These are phyloP conservation scores for Shinisaurus crocodilurus DNA, from an alignment of 2,113 vertebrate genomes.

Conservation along the genomic window DNA sequence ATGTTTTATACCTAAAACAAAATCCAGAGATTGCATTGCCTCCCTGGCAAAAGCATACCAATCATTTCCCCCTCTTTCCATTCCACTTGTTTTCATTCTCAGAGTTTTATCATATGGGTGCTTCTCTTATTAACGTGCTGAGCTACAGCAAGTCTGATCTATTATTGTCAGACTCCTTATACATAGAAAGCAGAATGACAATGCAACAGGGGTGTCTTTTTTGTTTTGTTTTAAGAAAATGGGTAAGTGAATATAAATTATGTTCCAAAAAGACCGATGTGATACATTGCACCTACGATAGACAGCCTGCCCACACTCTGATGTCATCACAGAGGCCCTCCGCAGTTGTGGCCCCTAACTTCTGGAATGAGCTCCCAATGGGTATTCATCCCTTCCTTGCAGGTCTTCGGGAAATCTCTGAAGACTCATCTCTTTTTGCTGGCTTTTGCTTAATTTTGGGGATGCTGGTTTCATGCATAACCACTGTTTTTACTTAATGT, in stretches of 20 bases:
- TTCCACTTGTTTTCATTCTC: constrained; percentile 3
- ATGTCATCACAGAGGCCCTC: no score
- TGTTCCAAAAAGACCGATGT: background rate
- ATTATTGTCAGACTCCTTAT: background rate
- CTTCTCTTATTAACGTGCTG: background rate
- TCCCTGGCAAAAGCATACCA: background rate
- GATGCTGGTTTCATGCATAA: no score
- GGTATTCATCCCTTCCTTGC: no score
- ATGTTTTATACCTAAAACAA: background rate
- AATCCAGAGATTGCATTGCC: background rate
- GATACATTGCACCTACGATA: background rate
- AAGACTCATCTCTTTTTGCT: no score
- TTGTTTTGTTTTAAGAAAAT: background rate
- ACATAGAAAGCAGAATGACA: background rate
- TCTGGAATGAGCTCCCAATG: no score
- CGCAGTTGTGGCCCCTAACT: no score
- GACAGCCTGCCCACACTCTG: background rate
- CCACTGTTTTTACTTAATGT: no score
- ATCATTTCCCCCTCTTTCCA: background rate
- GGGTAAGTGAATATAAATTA: background rate
- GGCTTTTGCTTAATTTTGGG: no score
- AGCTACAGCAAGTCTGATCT: background rate
- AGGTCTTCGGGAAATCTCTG: no score
- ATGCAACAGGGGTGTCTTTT: background rate
- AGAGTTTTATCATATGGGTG: background rate